Conservation (phyloP, 1,140 invertebrate genomes). For the Vanessa atalanta region DNA sequence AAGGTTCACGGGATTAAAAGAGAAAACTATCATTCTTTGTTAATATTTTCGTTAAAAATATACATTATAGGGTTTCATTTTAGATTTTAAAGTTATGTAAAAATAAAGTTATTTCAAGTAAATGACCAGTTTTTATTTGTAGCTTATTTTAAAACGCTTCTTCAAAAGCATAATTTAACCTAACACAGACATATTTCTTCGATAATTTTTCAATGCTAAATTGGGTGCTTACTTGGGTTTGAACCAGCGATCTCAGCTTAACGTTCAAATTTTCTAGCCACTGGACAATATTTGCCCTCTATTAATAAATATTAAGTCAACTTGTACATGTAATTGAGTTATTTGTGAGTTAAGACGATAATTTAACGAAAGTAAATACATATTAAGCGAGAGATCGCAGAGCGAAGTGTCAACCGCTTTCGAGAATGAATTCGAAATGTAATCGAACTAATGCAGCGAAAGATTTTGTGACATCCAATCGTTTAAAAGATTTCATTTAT, state of each 20-base stretch:
- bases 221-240: too few relatives aligned
- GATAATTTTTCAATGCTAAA: too few relatives aligned
- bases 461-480: not conserved
- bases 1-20: not conserved
- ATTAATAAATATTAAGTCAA: too few relatives aligned
- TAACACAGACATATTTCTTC: too few relatives aligned
- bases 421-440: conserved; percentile 27
- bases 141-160: not conserved
- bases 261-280: too few relatives aligned
- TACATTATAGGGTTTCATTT: not conserved
- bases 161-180: too few relatives aligned
- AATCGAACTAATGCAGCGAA: conserved; percentile 30
- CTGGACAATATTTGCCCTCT: too few relatives aligned
- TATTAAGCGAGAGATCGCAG: conserved; percentile 3
- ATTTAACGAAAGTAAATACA: conserved; percentile 11
- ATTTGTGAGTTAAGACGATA: not conserved
- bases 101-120: too few relatives aligned
- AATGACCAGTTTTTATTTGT: not conserved
- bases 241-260: too few relatives aligned
- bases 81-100: not conserved
- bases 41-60: not conserved
- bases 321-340: too few relatives aligned
- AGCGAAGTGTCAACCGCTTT: conserved; percentile 20
- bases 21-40: not conserved
- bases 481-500: not conserved